Percentiles rank a stretch among this genome's conserved stretches.
phyloP scores from a whole-genome alignment of 2,113 vertebrate genomes.

The Pontoporia blainvillei region DNA sequence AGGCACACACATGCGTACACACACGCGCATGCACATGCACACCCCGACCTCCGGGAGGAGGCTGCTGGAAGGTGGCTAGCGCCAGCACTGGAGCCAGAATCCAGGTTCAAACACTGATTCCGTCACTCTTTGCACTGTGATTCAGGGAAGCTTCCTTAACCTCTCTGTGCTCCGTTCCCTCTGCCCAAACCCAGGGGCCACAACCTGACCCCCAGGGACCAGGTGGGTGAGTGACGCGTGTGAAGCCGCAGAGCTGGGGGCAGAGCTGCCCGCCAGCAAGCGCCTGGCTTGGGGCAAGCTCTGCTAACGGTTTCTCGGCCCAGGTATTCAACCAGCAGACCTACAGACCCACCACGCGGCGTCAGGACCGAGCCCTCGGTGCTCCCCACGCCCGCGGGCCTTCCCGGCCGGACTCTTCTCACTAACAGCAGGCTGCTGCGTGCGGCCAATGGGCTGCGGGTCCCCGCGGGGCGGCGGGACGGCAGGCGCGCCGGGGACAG shows the following conservation, averaged over 20 bases:
- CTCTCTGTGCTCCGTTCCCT: not conserved
- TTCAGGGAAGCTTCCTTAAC: not conserved
- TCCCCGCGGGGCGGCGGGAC: rapidly evolving
- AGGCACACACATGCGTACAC: rapidly evolving
- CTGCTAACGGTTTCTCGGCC: no score
- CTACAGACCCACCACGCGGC: not conserved
- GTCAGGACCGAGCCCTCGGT: rapidly evolving
- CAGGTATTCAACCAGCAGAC: rapidly evolving
- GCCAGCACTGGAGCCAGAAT: not conserved
- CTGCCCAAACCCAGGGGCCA: not conserved
- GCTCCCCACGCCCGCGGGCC: rapidly evolving
- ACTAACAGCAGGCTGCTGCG: rapidly evolving
- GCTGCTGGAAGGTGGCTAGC: not conserved
- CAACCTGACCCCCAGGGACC: rapidly evolving
- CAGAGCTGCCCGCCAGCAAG: rapidly evolving
- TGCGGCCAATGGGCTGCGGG: rapidly evolving
- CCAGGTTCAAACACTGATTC: not conserved
- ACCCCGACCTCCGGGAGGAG: not conserved
- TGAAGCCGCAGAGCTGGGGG: not conserved
- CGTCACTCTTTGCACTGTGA: not conserved
- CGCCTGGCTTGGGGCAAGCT: not conserved
- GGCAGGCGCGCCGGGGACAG: not conserved
- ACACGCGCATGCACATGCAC: rapidly evolving
- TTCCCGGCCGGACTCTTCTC: rapidly evolving
- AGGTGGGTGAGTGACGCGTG: rapidly evolving